Evolutionary conservation across 2,888 invertebrate genomes (phyloP), one percentile per base, ranked within the genome.

Genomic region (Neria commutata): DNA sequence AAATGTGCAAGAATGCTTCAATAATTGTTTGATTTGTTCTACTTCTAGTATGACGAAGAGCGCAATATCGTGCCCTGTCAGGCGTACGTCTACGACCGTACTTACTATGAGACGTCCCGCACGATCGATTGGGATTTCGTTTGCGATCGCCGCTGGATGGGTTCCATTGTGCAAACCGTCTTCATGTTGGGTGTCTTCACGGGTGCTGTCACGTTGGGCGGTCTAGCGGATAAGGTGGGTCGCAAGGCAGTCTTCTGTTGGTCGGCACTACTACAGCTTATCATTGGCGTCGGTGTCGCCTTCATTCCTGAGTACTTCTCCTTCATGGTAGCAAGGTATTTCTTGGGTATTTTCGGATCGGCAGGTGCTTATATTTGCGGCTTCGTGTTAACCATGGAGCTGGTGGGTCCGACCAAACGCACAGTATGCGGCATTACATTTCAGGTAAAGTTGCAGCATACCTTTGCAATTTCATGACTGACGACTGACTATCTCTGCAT

Each of bases 101-200:
- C 87, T 0, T 91, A 91, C 72, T 89, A 90, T 66, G 80, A 86
- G 58, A 87, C 89, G 0, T 91, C 92, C 0, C 85, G 90, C 51
- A 87, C 88, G 8, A 91, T 92, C 16, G 92, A 94, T 78, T 94
- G 93, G 93, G 83, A 89, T 74, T 86, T 93, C 53, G 91, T 94
- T 1, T 94, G 94, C 74, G 86, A 89, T 64, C 83, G 85, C 60
- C 84, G 91, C 64, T 94, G 92, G 92, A 89, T 89, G 87, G 90
- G 91, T 1, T 89, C 93, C 1, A 77, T 91, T 19, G 89, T 91
- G 0, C 93, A 94, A 76, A 88, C 90, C 3, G 70, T 80, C 33
- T 79, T 76, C 76, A 94, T 94, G 94, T 84, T 92, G 72, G 94
- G 94, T 6, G 92, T 92, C 3, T 89, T 94, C 65, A 83, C 87